phyloP scores from a whole-genome alignment of 2,888 invertebrate genomes.

The Euzophera pinguis region DNA sequence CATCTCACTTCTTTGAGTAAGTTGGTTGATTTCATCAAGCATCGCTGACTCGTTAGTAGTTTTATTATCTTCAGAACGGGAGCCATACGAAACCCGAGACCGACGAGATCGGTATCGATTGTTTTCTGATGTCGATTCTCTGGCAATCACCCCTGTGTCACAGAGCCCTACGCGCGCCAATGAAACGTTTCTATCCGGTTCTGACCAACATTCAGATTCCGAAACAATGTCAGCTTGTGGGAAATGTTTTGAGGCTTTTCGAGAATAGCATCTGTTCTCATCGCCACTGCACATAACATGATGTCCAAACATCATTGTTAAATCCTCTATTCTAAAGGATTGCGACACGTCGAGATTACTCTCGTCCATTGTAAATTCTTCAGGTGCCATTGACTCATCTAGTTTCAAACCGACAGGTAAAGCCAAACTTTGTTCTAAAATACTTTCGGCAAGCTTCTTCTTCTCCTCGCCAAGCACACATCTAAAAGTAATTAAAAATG shows the following conservation, averaged over 20 bases:
- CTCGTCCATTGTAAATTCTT: conserved; percentile 67
- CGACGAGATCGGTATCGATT: conserved; percentile 58
- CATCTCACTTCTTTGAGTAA: conserved; percentile 47
- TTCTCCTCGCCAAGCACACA: conserved; percentile 75
- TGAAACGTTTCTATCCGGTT: conserved; percentile 91
- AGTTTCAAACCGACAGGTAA: conserved; percentile 68
- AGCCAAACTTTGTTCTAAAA: conserved; percentile 71
- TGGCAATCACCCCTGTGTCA: conserved; percentile 48
- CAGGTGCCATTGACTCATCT: conserved; percentile 70
- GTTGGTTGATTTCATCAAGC: conserved; percentile 74
- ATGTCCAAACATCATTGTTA: conserved; percentile 73
- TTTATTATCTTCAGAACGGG: conserved; percentile 65
- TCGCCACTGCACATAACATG: conserved; percentile 57
- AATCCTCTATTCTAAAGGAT: conserved; percentile 64
- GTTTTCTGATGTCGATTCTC: conserved; percentile 52
- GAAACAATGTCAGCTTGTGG: conserved; percentile 62
- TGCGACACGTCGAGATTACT: conserved; percentile 68
- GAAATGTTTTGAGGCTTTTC: conserved; percentile 40
- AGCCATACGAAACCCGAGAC: conserved; percentile 62
- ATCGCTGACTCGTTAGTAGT: conserved; percentile 75
- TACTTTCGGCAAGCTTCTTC: conserved; percentile 69
- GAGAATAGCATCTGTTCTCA: conserved; percentile 34
- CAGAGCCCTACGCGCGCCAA: conserved; percentile 86
- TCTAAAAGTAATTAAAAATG: conserved; percentile 33
- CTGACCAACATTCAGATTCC: conserved; percentile 93